These are phyloP conservation scores for Torymus auratus DNA, from an alignment of 2,888 invertebrate genomes.

Conservation along the genomic window DNA sequence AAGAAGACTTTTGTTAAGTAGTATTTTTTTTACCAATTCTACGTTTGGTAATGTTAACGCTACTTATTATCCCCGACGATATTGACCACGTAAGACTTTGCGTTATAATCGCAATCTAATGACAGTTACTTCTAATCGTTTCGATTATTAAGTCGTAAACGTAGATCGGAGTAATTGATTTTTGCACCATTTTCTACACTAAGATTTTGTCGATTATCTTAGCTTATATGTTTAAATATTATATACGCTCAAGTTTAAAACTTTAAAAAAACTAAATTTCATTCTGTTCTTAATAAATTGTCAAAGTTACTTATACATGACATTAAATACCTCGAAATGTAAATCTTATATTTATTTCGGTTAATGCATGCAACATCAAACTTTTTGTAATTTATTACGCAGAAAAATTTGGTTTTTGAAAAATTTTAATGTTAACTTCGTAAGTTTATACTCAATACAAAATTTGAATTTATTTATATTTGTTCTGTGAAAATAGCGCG, in stretches of 20 bases:
- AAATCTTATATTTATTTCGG: conserved; percentile 20
- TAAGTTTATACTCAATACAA: conserved; percentile 24
- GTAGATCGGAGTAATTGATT: conserved; percentile 34
- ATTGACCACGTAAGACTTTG: conserved; percentile 41
- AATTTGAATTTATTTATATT: conserved; percentile 17
- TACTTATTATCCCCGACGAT: conserved; percentile 43
- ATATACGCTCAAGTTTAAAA: conserved; percentile 16
- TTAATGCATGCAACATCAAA: conserved; percentile 24
- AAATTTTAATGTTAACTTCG: neutral
- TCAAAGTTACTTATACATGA: conserved; percentile 33
- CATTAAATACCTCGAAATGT: conserved; percentile 29
- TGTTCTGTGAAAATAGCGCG: conserved; percentile 6
- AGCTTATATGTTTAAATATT: conserved; percentile 27
- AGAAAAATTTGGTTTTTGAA: conserved; percentile 18
- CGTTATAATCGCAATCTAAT: conserved; percentile 45
- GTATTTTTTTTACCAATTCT: conserved; percentile 47
- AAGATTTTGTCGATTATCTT: conserved; percentile 27
- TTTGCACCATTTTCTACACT: conserved; percentile 38
- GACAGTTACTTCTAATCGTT: conserved; percentile 33
- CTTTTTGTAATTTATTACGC: conserved; percentile 8
- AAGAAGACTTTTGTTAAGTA: conserved; percentile 52
- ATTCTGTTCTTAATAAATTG: conserved; percentile 5
- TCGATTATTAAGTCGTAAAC: conserved; percentile 36
- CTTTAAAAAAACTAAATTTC: conserved; percentile 26
- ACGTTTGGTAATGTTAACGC: conserved; percentile 47